These are phyloP conservation scores for Crypturellus undulatus DNA, from an alignment of 2,113 vertebrate genomes.

Conservation along the genomic window DNA sequence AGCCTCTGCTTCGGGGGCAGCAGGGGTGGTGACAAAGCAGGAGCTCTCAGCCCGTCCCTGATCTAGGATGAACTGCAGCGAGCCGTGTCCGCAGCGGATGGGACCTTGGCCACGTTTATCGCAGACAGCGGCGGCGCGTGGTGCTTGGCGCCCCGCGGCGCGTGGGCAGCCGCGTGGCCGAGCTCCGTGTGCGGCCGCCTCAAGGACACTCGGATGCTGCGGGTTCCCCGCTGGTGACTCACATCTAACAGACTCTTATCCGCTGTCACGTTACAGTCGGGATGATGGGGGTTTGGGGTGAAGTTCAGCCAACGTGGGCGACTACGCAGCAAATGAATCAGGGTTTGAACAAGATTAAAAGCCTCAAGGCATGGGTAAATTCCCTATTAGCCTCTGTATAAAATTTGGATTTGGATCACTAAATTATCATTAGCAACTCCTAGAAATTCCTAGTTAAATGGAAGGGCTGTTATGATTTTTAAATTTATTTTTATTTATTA, in stretches of 20 bases:
- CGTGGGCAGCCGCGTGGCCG: fast-evolving
- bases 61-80: neutral
- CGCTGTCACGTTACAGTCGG: neutral
- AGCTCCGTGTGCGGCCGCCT: no score
- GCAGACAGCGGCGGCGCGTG: fast-evolving
- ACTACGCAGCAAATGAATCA: neutral
- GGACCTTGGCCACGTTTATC: neutral
- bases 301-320: neutral
- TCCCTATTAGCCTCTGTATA: neutral
- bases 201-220: neutral
- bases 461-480: neutral
- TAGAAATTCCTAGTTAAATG: neutral
- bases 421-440: neutral
- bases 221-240: neutral
- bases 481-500: neutral
- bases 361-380: neutral
- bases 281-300: no score
- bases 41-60: neutral
- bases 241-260: neutral
- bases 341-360: neutral
- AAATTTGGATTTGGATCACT: neutral
- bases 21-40: neutral
- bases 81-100: fast-evolving
- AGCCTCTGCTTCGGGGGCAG: neutral
- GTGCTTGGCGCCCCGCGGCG: neutral